Conservation (phyloP, 2,113 vertebrate species). For the Telmatochromis brachygnathus region DNA sequence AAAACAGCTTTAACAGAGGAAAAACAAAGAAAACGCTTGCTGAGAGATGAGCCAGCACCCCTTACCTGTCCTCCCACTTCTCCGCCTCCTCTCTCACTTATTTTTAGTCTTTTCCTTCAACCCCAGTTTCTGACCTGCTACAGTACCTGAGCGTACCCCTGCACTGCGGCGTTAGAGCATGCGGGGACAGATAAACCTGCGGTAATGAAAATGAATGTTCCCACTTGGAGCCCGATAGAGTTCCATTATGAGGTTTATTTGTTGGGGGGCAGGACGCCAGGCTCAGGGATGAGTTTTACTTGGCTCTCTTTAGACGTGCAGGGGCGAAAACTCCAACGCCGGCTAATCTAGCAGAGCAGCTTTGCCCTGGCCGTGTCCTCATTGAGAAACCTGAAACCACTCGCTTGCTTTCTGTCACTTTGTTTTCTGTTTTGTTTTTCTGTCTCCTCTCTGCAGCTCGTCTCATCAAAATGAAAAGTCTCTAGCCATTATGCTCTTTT, state of each 20-base stretch:
- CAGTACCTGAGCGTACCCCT: slow-evolving; percentile 1
- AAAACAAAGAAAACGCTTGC: slow-evolving; percentile 10
- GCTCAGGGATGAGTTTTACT: slow-evolving; percentile 8
- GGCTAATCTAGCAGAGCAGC: not conserved
- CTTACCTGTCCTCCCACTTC: not conserved
- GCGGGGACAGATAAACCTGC: slow-evolving; percentile 26
- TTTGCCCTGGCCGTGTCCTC: not conserved
- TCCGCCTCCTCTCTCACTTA: not conserved
- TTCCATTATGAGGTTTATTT: slow-evolving; percentile 46
- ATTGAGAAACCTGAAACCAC: not conserved
- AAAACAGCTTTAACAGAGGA: slow-evolving; percentile 20
- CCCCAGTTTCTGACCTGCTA: not conserved
- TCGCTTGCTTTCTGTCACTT: not conserved
- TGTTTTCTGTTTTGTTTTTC: not conserved
- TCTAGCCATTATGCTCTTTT: not conserved
- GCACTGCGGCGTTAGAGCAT: slow-evolving; percentile 12
- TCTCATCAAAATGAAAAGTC: not conserved
- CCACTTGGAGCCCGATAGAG: slow-evolving; percentile 28
- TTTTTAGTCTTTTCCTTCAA: not conserved
- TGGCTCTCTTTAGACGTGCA: not conserved
- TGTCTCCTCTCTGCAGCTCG: not conserved
- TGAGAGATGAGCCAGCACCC: slow-evolving; percentile 13
- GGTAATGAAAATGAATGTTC: slow-evolving; percentile 56
- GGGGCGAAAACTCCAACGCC: not conserved
- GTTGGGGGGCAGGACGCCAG: slow-evolving; percentile 8